Conservation (phyloP, 2,797 vertebrate species). For the Rhynchonycteris naso region DNA sequence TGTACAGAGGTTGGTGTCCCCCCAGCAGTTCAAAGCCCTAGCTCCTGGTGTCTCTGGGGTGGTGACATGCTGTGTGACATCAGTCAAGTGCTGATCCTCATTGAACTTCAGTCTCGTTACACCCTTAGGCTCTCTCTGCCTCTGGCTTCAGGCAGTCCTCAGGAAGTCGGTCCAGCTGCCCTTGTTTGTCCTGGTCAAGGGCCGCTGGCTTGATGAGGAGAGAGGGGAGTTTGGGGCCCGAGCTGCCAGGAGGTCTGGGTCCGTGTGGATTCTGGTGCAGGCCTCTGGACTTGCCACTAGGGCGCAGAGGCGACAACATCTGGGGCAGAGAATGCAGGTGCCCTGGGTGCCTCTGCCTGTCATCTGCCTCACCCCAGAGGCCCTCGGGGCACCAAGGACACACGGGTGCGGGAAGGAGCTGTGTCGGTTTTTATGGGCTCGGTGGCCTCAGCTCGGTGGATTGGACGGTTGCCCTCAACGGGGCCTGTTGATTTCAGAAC, state of each 20-base stretch:
- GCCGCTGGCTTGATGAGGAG: background rate
- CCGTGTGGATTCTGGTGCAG: background rate
- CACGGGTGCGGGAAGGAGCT: accelerated
- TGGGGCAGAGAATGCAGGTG: background rate
- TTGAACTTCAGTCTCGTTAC: background rate
- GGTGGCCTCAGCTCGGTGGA: accelerated
- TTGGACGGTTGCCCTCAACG: accelerated
- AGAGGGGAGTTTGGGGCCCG: too few relatives aligned
- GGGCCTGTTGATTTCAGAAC: background rate
- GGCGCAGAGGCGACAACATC: too few relatives aligned
- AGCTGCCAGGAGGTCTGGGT: background rate
- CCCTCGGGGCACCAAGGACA: background rate
- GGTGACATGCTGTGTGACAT: background rate
- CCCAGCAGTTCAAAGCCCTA: background rate
- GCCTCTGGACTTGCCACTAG: background rate
- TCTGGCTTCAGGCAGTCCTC: background rate
- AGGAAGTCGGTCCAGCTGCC: accelerated
- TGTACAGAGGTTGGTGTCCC: background rate
- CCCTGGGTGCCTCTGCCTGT: background rate
- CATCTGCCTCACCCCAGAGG: background rate
- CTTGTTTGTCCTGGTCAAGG: accelerated
- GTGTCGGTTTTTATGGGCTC: accelerated
- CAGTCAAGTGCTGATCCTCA: background rate
- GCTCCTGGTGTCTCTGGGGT: background rate
- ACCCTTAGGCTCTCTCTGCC: background rate